Percentiles rank a stretch among this genome's conserved stretches.
These are phyloP conservation scores for Miniopterus natalensis DNA, from an alignment of 2,113 vertebrate genomes.

Conservation along the genomic window DNA sequence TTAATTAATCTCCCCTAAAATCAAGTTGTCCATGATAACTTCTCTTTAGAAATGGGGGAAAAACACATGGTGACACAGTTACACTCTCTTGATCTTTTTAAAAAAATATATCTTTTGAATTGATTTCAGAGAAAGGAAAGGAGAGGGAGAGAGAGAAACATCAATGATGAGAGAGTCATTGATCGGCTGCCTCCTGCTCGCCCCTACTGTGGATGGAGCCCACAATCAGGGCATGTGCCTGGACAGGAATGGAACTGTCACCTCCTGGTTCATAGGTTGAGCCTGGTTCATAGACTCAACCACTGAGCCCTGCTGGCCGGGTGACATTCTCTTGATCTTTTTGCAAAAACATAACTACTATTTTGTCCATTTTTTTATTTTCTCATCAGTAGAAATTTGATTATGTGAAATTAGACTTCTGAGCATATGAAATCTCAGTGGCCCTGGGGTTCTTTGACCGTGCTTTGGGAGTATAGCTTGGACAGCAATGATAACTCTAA, in stretches of 20 bases:
- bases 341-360: background rate
- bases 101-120: no score
- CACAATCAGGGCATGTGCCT: no score
- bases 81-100: no score
- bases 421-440: background rate
- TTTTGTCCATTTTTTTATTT: background rate
- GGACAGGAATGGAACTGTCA: no score
- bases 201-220: no score
- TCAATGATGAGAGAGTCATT: no score
- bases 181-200: no score
- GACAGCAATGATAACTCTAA: slow-evolving; percentile 63
- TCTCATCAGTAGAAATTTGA: background rate
- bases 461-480: slow-evolving; percentile 69
- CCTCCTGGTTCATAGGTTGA: no score
- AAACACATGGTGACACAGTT: background rate
- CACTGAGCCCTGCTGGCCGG: no score
- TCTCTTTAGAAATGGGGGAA: background rate
- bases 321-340: background rate
- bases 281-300: no score
- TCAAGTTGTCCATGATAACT: background rate
- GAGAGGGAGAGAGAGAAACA: no score
- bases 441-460: slow-evolving; percentile 57
- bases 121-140: no score
- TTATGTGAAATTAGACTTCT: background rate
- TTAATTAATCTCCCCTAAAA: slow-evolving; percentile 17